These are phyloP conservation scores for Morone chrysops DNA, from an alignment of 2,113 vertebrate genomes.

Conservation along the genomic window DNA sequence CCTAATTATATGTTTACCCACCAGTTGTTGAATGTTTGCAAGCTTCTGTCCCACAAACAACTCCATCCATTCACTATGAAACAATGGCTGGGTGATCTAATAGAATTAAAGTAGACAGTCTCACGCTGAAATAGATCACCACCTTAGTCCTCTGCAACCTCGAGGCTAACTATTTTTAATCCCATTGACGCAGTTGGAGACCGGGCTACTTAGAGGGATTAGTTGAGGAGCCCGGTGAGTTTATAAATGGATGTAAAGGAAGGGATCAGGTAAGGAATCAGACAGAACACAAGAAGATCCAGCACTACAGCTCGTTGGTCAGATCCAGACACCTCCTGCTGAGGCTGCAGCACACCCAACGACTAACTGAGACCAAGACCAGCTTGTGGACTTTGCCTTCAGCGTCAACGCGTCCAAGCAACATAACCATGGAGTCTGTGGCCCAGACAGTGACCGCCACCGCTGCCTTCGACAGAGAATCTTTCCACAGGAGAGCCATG, in stretches of 20 bases:
- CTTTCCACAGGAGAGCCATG: constrained; percentile 57
- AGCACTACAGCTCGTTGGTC: not conserved
- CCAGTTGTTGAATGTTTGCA: constrained; percentile 5
- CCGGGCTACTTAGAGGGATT: constrained; percentile 49
- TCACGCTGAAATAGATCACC: constrained; percentile 57
- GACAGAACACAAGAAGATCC: constrained; percentile 26
- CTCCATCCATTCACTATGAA: constrained; percentile 1
- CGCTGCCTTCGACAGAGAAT: constrained; percentile 43
- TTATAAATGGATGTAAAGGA: constrained; percentile 68
- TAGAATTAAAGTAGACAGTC: constrained; percentile 55
- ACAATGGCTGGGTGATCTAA: constrained; percentile 39
- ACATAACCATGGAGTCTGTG: constrained; percentile 67
- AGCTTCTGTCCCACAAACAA: constrained; percentile 13
- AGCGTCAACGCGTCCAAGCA: not conserved
- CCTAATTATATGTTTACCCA: constrained; percentile 33
- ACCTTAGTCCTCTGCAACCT: constrained; percentile 30
- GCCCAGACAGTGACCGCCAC: constrained; percentile 29
- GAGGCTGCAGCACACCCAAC: not conserved
- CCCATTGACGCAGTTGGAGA: constrained; percentile 74
- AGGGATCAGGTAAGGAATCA: constrained; percentile 31
- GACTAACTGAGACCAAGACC: not conserved
- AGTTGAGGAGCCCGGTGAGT: constrained; percentile 34
- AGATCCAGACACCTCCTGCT: constrained; percentile 17
- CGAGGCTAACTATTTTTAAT: constrained; percentile 54
- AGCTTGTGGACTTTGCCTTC: not conserved